A percentile compares a stretch with the other conserved stretches of the same genome.
phyloP scores from a whole-genome alignment of 2,888 invertebrate genomes.

The Dendrolimus pini region DNA sequence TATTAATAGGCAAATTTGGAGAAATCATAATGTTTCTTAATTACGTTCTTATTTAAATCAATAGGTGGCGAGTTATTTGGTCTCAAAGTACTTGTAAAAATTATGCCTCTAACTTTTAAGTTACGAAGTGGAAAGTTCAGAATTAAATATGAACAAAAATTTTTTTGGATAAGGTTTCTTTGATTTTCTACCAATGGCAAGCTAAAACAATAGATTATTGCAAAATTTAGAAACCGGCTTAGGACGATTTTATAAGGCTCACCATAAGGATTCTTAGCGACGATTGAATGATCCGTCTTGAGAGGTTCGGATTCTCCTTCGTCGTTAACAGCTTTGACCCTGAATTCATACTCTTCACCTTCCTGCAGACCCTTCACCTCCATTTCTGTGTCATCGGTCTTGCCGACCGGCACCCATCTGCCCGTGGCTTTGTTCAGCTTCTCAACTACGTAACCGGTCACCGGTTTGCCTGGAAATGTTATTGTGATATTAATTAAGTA shows the following conservation, averaged over 20 bases:
- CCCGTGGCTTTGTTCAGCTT: constrained; percentile 95
- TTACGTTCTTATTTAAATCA: too few species aligned
- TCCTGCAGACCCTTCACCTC: constrained; percentile 90
- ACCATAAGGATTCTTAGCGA: constrained; percentile 98
- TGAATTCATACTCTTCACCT: constrained; percentile 92
- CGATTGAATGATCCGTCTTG: constrained; percentile 90
- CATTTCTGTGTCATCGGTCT: constrained; percentile 90
- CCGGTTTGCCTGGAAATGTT: constrained; percentile 78
- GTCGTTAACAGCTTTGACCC: constrained; percentile 95
- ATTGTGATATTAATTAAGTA: neutral
- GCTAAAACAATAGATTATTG: too few species aligned
- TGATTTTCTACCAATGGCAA: too few species aligned
- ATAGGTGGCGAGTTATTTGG: too few species aligned
- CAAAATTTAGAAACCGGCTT: too few species aligned
- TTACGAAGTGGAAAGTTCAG: too few species aligned
- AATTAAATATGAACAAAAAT: too few species aligned
- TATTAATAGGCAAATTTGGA: too few species aligned
- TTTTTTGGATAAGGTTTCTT: too few species aligned
- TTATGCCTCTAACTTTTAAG: too few species aligned
- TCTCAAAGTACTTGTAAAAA: too few species aligned
- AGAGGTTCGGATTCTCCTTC: constrained; percentile 97
- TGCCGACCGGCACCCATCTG: constrained; percentile 95
- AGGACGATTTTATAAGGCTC: constrained; percentile 11
- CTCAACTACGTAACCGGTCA: constrained; percentile 95
- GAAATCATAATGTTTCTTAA: too few species aligned